These are phyloP conservation scores for Heterodera filipjevi DNA, from an alignment of 2,888 invertebrate species.

Conservation along the genomic window DNA sequence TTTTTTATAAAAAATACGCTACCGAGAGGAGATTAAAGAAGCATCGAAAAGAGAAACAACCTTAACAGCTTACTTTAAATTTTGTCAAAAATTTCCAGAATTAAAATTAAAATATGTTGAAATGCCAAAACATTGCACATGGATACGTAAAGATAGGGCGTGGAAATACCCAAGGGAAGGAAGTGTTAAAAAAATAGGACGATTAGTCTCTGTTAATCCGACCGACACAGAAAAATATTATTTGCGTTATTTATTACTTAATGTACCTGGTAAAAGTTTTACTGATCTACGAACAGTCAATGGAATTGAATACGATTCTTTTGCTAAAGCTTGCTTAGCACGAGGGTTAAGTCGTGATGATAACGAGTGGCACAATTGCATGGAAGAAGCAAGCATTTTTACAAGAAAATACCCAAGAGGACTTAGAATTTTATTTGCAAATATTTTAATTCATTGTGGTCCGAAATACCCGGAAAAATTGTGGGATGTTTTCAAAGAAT, in stretches of 20 bases:
- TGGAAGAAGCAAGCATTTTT: constrained; percentile 30
- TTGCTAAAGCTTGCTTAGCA: constrained; percentile 10
- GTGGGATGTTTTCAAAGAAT: constrained; percentile 30
- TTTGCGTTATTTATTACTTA: not conserved
- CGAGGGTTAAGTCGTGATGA: not conserved
- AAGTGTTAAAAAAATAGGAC: not conserved
- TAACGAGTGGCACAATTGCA: constrained; percentile 3
- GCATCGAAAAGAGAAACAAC: constrained; percentile 28
- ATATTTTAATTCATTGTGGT: constrained; percentile 29
- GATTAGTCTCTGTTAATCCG: not conserved
- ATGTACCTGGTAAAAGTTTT: not conserved
- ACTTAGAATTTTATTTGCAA: constrained; percentile 21
- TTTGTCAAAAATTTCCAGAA: constrained; percentile 11
- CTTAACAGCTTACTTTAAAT: constrained; percentile 27
- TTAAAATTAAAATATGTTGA: not conserved
- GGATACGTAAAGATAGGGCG: not conserved
- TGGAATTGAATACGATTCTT: not conserved
- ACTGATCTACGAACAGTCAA: not conserved
- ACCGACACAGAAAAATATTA: constrained; percentile 17
- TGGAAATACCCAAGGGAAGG: not conserved
- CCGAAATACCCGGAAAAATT: constrained; percentile 26
- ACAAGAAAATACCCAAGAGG: not conserved
- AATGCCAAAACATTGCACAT: not conserved
- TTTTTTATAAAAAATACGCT: constrained; percentile 43
- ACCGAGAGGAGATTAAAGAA: constrained; percentile 40